Conservation (phyloP, 2,888 invertebrate species). For the Cabera pusaria region DNA sequence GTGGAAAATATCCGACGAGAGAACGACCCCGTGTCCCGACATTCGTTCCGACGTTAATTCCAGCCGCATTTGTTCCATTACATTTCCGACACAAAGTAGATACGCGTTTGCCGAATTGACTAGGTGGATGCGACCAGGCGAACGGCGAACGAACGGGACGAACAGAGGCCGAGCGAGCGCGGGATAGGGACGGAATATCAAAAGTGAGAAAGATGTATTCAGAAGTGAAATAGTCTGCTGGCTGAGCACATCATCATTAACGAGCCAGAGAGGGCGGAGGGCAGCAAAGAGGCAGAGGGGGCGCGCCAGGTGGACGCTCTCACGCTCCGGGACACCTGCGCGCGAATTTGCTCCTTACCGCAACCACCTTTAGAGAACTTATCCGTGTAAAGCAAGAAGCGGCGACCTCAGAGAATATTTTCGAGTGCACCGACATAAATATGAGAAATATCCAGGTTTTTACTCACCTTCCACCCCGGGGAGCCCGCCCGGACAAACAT, state of each 20-base stretch:
- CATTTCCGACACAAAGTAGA: slow-evolving; percentile 84
- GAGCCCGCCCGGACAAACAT: slow-evolving; percentile 58
- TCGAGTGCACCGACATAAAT: slow-evolving; percentile 80
- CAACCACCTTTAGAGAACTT: slow-evolving; percentile 56
- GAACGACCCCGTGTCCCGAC: slow-evolving; percentile 78
- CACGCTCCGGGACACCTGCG: slow-evolving; percentile 77
- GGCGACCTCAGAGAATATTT: slow-evolving; percentile 73
- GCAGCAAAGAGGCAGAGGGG: slow-evolving; percentile 84
- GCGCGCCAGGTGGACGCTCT: slow-evolving; percentile 83
- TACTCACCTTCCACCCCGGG: slow-evolving; percentile 64
- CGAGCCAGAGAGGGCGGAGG: slow-evolving; percentile 86
- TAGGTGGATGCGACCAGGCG: slow-evolving; percentile 81
- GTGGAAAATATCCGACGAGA: slow-evolving; percentile 78
- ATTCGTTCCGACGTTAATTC: slow-evolving; percentile 82
- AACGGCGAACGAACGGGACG: slow-evolving; percentile 62
- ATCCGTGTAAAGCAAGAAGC: slow-evolving; percentile 56
- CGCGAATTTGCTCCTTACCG: slow-evolving; percentile 71
- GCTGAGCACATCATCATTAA: slow-evolving; percentile 91
- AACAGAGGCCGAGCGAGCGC: slow-evolving; percentile 46
- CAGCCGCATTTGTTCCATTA: slow-evolving; percentile 84
- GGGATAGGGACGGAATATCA: slow-evolving; percentile 68
- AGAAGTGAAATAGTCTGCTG: slow-evolving; percentile 89
- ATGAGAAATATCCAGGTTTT: slow-evolving; percentile 81
- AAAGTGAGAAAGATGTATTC: slow-evolving; percentile 85
- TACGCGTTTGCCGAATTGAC: slow-evolving; percentile 83